Conservation (phyloP, 1,140 invertebrate species). For the Rhopalosiphum maidis region DNA sequence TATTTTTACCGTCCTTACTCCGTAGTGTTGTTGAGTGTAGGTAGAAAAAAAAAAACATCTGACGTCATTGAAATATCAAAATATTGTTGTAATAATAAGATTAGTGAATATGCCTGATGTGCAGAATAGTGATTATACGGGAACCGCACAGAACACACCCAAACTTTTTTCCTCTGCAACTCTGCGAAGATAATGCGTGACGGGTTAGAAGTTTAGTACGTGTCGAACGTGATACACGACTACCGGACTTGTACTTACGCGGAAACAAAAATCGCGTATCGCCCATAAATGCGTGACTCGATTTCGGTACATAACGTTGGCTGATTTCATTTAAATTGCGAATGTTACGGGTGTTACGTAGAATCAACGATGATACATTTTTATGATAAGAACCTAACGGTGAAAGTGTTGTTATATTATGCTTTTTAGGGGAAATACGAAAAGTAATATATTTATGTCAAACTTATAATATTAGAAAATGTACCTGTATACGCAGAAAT, state of each 20-base stretch:
- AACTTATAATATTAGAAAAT: neutral
- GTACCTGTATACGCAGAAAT: neutral
- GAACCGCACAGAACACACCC: neutral
- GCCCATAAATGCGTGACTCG: constrained; percentile 18
- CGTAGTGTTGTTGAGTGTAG: neutral
- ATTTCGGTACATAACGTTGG: neutral
- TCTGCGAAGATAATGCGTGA: neutral
- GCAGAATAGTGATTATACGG: neutral
- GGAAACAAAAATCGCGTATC: constrained; percentile 11
- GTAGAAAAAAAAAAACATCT: neutral
- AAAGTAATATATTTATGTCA: neutral
- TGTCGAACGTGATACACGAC: neutral
- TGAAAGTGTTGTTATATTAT: neutral
- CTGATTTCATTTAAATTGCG: neutral
- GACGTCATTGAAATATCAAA: neutral
- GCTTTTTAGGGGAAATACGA: neutral
- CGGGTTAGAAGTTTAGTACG: neutral
- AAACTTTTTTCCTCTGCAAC: neutral
- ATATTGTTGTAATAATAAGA: neutral
- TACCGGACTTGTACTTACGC: neutral
- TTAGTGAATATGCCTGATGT: neutral
- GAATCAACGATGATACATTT: neutral
- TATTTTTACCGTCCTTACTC: neutral
- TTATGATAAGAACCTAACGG: neutral
- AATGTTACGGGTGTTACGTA: neutral